phyloP scores from a whole-genome alignment of 92 coral and sea anemone species.

The Phenganax stokvisi region DNA sequence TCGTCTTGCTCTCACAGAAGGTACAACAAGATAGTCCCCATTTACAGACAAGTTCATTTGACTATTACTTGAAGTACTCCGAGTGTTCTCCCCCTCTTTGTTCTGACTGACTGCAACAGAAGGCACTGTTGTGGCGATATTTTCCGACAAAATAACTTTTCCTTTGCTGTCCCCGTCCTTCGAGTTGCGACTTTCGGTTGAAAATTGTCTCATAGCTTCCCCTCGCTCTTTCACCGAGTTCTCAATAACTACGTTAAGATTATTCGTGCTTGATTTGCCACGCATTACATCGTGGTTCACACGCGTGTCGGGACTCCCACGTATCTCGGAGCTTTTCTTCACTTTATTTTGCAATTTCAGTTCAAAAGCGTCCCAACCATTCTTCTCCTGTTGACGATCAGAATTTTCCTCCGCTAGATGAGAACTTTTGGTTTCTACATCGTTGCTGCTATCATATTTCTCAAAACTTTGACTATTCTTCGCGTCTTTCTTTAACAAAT shows the following conservation, averaged over 20 bases:
- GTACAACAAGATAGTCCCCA: neutral
- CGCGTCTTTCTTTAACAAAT: constrained; percentile 23
- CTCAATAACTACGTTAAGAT: neutral
- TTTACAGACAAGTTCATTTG: neutral
- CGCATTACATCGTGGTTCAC: neutral
- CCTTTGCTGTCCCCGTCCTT: neutral
- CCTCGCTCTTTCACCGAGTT: neutral
- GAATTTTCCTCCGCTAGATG: neutral
- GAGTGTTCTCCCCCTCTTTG: no score
- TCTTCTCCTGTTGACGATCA: neutral
- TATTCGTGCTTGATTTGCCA: neutral
- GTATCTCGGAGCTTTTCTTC: constrained; percentile 4
- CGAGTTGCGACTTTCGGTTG: neutral
- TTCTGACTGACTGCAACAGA: neutral
- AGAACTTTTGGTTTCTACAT: neutral
- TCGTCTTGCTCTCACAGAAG: constrained; percentile 1
- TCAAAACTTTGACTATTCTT: constrained; percentile 3
- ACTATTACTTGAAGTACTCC: neutral
- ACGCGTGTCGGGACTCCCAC: constrained; percentile 25
- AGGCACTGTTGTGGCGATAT: neutral
- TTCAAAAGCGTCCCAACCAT: constrained; percentile 32
- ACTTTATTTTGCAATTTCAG: constrained; percentile 25
- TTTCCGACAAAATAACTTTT: neutral
- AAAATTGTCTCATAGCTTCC: neutral
- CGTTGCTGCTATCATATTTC: neutral